Evolutionary conservation across 2,888 invertebrate species (phyloP).

Genomic region (Lissonota sp.): DNA sequence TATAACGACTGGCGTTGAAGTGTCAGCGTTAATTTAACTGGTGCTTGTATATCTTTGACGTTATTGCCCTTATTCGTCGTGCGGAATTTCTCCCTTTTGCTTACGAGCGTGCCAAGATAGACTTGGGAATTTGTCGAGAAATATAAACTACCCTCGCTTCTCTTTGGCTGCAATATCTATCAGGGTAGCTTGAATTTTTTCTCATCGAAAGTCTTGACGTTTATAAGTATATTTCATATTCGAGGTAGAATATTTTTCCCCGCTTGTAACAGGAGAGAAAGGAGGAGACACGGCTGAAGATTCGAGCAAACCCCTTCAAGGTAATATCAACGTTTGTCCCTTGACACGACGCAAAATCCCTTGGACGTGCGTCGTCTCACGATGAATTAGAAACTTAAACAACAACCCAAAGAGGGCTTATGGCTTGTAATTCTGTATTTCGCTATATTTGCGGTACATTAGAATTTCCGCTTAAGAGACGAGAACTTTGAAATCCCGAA

Average conservation of each 20-base stretch:
- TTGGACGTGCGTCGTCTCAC: conserved; percentile 54
- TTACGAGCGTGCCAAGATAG: background rate
- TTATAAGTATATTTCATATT: too few relatives aligned
- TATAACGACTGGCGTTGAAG: conserved; percentile 36
- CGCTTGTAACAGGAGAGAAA: too few relatives aligned
- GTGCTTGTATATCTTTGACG: background rate
- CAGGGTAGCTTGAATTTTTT: too few relatives aligned
- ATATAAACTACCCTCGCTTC: background rate
- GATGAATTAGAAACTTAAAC: conserved; percentile 65
- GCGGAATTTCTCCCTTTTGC: background rate
- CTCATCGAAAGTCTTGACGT: too few relatives aligned
- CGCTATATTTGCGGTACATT: conserved; percentile 7
- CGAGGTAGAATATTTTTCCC: too few relatives aligned
- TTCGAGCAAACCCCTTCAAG: conserved; percentile 2
- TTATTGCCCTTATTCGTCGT: conserved; percentile 26
- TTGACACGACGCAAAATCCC: conserved; percentile 51
- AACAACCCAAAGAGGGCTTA: conserved; percentile 61
- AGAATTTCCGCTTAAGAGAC: conserved; percentile 65
- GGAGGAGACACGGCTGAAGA: background rate
- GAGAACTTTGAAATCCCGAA: conserved; percentile 72
- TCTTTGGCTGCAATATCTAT: too few relatives aligned
- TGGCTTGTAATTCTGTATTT: conserved; percentile 58
- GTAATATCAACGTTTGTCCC: conserved; percentile 26
- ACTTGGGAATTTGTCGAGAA: background rate
- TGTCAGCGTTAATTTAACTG: conserved; percentile 51